Evolutionary conservation across 2,113 vertebrate genomes (phyloP).

Genomic region (Corythornis madagascariensis): DNA sequence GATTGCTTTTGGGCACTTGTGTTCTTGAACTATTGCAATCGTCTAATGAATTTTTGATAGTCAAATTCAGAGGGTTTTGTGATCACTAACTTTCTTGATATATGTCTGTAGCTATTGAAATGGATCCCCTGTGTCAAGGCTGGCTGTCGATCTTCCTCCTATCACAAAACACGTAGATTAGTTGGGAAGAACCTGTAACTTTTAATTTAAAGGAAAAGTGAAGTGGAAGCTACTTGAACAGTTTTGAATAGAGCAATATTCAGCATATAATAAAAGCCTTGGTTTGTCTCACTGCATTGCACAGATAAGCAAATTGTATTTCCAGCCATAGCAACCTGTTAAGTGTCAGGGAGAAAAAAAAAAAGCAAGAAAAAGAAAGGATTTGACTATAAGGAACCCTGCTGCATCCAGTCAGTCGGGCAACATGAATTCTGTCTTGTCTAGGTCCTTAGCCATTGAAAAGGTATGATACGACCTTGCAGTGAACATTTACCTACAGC

Average conservation of each 20-base stretch:
- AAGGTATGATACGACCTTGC: background rate
- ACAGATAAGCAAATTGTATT: constrained; percentile 63
- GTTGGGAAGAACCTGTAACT: constrained; percentile 22
- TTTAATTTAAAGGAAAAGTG: constrained; percentile 49
- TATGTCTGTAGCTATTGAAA: constrained; percentile 30
- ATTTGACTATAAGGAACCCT: background rate
- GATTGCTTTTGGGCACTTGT: constrained; percentile 58
- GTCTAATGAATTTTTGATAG: constrained; percentile 62
- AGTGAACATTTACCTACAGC: background rate
- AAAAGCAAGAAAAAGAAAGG: background rate
- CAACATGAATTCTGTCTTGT: background rate
- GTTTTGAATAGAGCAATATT: constrained; percentile 26
- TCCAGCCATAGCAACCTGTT: constrained; percentile 16
- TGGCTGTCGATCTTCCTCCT: constrained; percentile 34
- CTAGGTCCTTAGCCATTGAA: background rate
- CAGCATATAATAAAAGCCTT: constrained; percentile 14
- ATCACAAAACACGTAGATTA: constrained; percentile 9
- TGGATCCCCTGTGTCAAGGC: constrained; percentile 11
- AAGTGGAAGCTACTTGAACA: constrained; percentile 17
- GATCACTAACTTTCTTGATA: constrained; percentile 39
- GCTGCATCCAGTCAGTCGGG: background rate
- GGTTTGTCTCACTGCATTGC: constrained; percentile 42
- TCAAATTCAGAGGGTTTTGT: constrained; percentile 38
- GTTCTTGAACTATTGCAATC: constrained; percentile 54
- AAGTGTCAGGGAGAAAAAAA: background rate